Base-by-base conservation (phyloP, 2,888 invertebrate species). In the Euzetes globulus region DNA sequence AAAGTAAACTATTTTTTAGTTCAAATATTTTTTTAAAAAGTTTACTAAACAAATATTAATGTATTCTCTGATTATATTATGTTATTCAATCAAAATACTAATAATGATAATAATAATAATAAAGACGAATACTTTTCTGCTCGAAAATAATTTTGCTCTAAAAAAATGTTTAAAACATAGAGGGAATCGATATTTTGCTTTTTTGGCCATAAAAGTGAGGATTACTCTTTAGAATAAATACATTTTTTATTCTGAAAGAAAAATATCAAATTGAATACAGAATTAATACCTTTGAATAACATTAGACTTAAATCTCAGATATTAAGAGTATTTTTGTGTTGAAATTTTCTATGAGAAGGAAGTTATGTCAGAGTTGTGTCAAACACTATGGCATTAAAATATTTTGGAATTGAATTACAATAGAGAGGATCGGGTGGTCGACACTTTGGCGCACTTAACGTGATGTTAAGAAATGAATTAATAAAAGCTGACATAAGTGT, bases 161-260 rank as follows among this genome's bases (percentile, higher is more conserved):
- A 47, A 17, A 47, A 17, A 47, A 47, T 15, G 47, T 17, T 47
- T 11, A 47, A 17, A 47, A 11, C 33, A 33, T 47, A 41, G 11
- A 41, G 41, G 17, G 52, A 55, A 55, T 55, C 55, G 25, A 55
- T 55, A 52, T 19, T 19, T 52, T 52, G 22, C 9, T 19, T 9
- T 1, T 13, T 55, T 25, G 1, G 11, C 9, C 55, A 55, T 15
- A 25, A 55, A 55, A 11, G 1, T 15, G 9, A 4, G 19, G 55
- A 55, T 55, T 63, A 63, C 33, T 63, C 29, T n/a, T 55, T n/a
- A 63, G 33, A 63, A 63, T 33, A 63, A 63, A 58, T 63, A 33
- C 17, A 63, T 33, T n/a, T 33, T 63, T 33, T 33, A 63, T 63
- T 63, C 33, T n/a, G 17, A n/a, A 63, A 33, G 17, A n/a, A 63